Conservation (phyloP, 2,113 vertebrate species). For the Corapipo altera region DNA sequence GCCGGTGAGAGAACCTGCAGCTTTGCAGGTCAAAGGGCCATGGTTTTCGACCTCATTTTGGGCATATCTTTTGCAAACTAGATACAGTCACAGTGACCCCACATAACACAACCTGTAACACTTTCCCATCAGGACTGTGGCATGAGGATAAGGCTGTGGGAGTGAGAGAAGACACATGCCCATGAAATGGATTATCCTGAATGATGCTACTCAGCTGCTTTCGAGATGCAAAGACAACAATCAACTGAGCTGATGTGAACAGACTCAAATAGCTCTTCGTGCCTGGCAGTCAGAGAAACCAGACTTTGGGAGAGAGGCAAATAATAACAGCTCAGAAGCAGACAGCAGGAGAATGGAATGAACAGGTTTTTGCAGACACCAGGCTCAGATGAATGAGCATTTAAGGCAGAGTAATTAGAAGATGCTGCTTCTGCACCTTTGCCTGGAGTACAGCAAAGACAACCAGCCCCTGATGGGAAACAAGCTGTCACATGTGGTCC, state of each 20-base stretch:
- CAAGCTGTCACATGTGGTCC: neutral
- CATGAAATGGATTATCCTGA: neutral
- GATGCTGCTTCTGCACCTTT: neutral
- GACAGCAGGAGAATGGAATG: neutral
- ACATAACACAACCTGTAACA: neutral
- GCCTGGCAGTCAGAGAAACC: neutral
- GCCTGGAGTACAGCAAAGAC: neutral
- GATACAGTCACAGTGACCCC: neutral
- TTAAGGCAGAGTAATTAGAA: neutral
- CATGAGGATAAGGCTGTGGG: neutral
- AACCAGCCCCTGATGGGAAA: neutral
- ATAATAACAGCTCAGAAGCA: neutral
- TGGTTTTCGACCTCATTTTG: neutral
- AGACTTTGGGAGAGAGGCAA: neutral
- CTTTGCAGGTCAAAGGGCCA: neutral
- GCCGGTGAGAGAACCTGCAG: neutral
- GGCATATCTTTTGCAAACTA: neutral
- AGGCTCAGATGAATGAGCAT: neutral
- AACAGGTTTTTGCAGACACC: neutral
- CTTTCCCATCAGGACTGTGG: neutral
- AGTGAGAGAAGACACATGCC: neutral
- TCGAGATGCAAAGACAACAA: conserved; percentile 18
- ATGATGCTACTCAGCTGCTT: neutral
- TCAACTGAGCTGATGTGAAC: neutral
- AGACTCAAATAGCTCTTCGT: neutral